Evolutionary conservation across 2,113 vertebrate genomes (phyloP).

Genomic region (Panthera tigris): DNA sequence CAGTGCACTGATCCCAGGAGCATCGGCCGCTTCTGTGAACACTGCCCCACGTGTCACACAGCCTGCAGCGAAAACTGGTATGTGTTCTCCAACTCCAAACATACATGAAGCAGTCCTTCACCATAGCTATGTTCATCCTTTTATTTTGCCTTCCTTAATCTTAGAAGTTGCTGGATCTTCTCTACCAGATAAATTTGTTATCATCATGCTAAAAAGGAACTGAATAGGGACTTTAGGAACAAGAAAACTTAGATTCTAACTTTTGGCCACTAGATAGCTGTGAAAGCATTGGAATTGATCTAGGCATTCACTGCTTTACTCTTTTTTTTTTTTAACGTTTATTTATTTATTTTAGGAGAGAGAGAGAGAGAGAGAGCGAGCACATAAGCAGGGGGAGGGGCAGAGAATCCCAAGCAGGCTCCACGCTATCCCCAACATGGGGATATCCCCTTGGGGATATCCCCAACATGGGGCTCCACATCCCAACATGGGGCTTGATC

Average conservation of each 20-base stretch:
- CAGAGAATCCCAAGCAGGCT: no score
- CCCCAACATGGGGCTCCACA: no score
- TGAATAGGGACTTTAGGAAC: neutral
- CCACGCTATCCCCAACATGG: no score
- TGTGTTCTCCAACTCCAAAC: constrained; percentile 22
- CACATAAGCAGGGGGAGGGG: no score
- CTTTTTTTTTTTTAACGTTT: no score
- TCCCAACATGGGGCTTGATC: no score
- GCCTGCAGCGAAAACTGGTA: constrained; percentile 94
- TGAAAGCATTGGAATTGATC: neutral
- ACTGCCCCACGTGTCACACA: constrained; percentile 90
- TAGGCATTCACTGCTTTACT: neutral
- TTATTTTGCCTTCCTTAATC: neutral
- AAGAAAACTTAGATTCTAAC: neutral
- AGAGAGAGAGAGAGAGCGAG: no score
- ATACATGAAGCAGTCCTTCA: neutral
- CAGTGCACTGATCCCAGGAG: constrained; percentile 89
- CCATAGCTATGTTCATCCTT: neutral
- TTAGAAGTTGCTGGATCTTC: neutral
- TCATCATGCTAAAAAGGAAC: neutral
- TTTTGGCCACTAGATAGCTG: neutral
- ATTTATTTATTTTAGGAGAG: no score
- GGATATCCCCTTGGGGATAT: no score
- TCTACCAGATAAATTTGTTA: neutral
- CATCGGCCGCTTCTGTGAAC: constrained; percentile 93